Evolutionary conservation across 2,113 vertebrate genomes (phyloP).

Genomic region (Phyllopteryx taeniolatus): DNA sequence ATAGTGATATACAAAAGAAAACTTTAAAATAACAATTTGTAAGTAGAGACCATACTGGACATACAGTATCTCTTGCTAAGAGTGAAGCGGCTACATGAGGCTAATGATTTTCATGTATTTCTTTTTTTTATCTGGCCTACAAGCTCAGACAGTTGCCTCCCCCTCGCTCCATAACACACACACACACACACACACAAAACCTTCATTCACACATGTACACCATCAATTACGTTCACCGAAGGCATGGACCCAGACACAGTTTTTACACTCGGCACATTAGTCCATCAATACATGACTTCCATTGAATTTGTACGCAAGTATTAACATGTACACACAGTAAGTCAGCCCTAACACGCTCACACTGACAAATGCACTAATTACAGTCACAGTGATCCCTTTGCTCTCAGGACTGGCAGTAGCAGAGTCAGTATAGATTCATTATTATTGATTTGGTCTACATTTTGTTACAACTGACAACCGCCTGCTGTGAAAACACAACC

Average conservation of each 20-base stretch:
- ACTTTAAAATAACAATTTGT: too few relatives aligned
- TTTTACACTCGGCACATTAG: conserved; percentile 26
- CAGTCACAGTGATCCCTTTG: neutral
- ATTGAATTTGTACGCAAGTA: neutral
- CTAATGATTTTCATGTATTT: too few relatives aligned
- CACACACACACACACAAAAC: neutral
- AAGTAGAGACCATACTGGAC: too few relatives aligned
- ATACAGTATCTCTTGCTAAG: too few relatives aligned
- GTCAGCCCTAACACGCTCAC: neutral
- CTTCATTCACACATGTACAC: conserved; percentile 9
- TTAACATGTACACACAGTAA: neutral
- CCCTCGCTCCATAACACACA: neutral
- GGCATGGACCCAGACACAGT: conserved; percentile 8
- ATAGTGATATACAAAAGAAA: too few relatives aligned
- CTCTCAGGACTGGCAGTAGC: conserved; percentile 21
- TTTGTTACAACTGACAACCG: conserved; percentile 21
- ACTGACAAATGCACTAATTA: neutral
- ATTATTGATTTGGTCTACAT: conserved; percentile 58
- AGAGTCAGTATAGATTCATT: conserved; percentile 22
- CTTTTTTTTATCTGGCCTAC: too few relatives aligned
- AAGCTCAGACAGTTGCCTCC: too few relatives aligned
- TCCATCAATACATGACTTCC: conserved; percentile 30
- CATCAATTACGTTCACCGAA: neutral
- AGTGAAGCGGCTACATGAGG: too few relatives aligned
- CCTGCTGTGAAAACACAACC: conserved; percentile 26